phyloP scores from a whole-genome alignment of 2,888 invertebrate genomes.

The Ornithoptera priamus region DNA sequence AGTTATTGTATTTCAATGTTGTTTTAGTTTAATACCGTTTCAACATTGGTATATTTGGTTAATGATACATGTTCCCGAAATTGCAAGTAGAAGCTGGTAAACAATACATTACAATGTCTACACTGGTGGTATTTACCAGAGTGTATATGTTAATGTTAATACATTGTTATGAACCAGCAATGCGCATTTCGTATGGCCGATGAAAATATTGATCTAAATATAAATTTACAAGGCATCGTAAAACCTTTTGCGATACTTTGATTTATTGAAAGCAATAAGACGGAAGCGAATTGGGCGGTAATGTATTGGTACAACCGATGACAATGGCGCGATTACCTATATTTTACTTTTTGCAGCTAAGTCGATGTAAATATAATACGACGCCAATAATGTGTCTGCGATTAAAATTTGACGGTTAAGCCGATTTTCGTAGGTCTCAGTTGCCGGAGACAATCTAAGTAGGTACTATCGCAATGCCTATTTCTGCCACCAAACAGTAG shows the following conservation, averaged over 20 bases:
- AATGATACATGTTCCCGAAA: background rate
- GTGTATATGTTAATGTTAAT: background rate
- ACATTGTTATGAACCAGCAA: conserved; percentile 7
- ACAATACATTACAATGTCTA: conserved; percentile 1
- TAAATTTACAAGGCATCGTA: conserved; percentile 27
- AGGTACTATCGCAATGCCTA: too few species aligned
- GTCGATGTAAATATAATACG: background rate
- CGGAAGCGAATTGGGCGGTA: conserved; percentile 7
- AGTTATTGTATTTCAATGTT: background rate
- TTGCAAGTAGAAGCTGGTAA: background rate
- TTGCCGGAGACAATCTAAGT: too few species aligned
- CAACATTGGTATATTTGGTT: background rate
- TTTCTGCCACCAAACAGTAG: too few species aligned
- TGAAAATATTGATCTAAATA: conserved; percentile 31
- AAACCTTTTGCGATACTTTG: conserved; percentile 24
- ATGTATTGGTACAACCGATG: conserved; percentile 20
- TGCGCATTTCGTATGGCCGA: conserved; percentile 14
- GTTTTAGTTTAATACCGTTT: background rate
- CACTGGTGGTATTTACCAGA: background rate
- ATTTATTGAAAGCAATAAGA: conserved; percentile 23
- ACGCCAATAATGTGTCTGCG: background rate
- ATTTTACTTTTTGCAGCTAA: background rate
- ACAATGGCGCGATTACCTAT: background rate
- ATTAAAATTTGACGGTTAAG: background rate
- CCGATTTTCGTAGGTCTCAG: too few species aligned